Base-by-base conservation (phyloP, 2,113 vertebrate genomes). In the Gallinago paraguaiae region DNA sequence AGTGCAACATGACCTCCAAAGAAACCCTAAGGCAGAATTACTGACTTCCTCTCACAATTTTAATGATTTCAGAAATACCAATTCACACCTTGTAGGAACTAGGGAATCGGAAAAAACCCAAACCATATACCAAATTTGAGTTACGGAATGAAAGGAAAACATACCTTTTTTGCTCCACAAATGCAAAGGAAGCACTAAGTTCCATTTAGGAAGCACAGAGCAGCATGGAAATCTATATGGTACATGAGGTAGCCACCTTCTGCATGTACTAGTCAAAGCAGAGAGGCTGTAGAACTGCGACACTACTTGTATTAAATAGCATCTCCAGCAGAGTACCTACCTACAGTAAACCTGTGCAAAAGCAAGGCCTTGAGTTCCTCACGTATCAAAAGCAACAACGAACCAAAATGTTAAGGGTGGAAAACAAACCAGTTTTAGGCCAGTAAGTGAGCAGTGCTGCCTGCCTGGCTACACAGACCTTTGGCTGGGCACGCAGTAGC, bases 141-240 rank as follows among this genome's bases (percentile, higher is more conserved):
- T 5, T 79, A 18, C 8, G 25, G 33, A 64, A 64, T 76, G 14
- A 69, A 90, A 88, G 18, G 57, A 67, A 7, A 1, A 17, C 23
- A 41, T 0, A 1, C 13, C 7, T 43, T n/a, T 45, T 61, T 8
- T 5, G 1, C 37, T 60, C 22, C 18, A 57, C 6, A 46, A 80
- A 69, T 1, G 1, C 35, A n/a, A 64, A 70, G 17, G 16, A 46
- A 85, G 24, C 14, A 76, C 11, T 13, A 50, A 65, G 70, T 82
- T 59, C 41, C 4, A 1, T 50, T 63, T 28, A 76, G 46, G 17
- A 88, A 41, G 75, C 50, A 82, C 50, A 82, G 35, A 90, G 51
- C 18, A 53, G 30, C 33, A 37, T 3, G 6, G 43, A 56, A 88
- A 86, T 24, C 25, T 46, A 63, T 10, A 33, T 54, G n/a, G 16